phyloP scores from a whole-genome alignment of 2,113 vertebrate genomes.

The Pheucticus melanocephalus region DNA sequence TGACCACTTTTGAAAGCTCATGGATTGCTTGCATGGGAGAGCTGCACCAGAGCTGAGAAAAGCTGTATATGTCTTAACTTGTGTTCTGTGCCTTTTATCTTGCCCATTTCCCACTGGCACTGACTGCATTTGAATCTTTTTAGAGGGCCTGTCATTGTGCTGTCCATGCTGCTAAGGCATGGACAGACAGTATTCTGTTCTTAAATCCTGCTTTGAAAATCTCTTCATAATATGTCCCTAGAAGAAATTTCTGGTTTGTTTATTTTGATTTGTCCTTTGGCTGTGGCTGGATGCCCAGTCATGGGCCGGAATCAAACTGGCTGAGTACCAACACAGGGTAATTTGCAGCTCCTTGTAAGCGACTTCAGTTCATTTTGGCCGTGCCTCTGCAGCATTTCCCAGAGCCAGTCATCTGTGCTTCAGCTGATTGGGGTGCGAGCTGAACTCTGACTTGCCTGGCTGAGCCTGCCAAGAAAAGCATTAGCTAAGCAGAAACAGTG shows the following conservation, averaged over 20 bases:
- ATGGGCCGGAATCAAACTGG: background rate
- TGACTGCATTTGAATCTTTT: background rate
- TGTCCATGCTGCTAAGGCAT: background rate
- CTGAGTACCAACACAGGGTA: background rate
- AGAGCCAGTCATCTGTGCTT: conserved; percentile 13
- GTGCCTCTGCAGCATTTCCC: background rate
- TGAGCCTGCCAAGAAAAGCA: conserved; percentile 48
- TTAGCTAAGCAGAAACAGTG: conserved; percentile 47
- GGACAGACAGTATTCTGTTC: background rate
- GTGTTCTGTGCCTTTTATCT: background rate
- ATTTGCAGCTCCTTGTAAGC: conserved; percentile 13
- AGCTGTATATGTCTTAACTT: background rate
- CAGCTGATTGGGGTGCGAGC: background rate
- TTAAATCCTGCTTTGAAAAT: conserved; percentile 13
- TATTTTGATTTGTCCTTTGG: conserved; percentile 41
- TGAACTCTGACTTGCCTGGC: conserved; percentile 43
- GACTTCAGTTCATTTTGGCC: conserved; percentile 2
- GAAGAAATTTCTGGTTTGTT: conserved; percentile 30
- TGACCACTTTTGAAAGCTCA: background rate
- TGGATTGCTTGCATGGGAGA: background rate
- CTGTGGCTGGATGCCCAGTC: background rate
- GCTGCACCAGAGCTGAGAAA: background rate
- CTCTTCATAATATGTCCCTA: background rate
- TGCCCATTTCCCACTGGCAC: background rate
- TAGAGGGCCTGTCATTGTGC: background rate